Evolutionary conservation across 2,113 vertebrate genomes (phyloP), one percentile per base, ranked within the genome.

Genomic region (Chaetorhynchus papuensis): DNA sequence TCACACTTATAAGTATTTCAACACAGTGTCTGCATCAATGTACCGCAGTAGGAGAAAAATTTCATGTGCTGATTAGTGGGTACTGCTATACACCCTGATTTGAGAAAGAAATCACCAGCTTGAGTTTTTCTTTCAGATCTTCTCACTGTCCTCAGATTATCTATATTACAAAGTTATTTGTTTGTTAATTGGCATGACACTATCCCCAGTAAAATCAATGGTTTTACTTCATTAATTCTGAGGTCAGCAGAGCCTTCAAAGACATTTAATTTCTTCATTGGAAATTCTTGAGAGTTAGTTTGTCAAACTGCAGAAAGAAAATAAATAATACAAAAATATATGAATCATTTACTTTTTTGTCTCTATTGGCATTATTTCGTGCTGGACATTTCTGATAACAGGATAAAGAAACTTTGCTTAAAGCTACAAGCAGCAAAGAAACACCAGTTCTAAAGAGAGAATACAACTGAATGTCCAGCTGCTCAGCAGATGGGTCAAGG

Each of bases 171-270:
- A 75, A 41, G 42, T 52, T 83, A 90, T 95, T 57, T 76, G 61
- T 86, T 91, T 91, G 41, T 65, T 97, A 96, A 93, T 59, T 76
- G 89, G 94, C 75, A 89, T 35, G 60, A 54, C 53, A 89, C 71
- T 61, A 61, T 82, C 54, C 18, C 30, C 60, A 78, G 24, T 53
- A 89, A 92, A 94, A 60, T 92, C 68, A 5, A 90, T 90, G 31
- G 63, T 7, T 94, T 93, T 52, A 39, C 87, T 78, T 63, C 92
- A 82, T 88, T 94, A 75, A 78, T 92, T 96, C 70, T 80, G 54
- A 71, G 94, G 81, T 78, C 81, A 96, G 64, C 39, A 59, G 53
- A 84, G 66, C 87, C 87, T 83, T 95, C 26, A 59, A 86, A 92
- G 87, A 92, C 77, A 81, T 77, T 64, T 53, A 68, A 85, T 91